Percentiles rank a stretch among this genome's conserved stretches.
These are phyloP conservation scores for Seira sanloemensis DNA, from an alignment of 2,888 invertebrate genomes.

Conservation along the genomic window DNA sequence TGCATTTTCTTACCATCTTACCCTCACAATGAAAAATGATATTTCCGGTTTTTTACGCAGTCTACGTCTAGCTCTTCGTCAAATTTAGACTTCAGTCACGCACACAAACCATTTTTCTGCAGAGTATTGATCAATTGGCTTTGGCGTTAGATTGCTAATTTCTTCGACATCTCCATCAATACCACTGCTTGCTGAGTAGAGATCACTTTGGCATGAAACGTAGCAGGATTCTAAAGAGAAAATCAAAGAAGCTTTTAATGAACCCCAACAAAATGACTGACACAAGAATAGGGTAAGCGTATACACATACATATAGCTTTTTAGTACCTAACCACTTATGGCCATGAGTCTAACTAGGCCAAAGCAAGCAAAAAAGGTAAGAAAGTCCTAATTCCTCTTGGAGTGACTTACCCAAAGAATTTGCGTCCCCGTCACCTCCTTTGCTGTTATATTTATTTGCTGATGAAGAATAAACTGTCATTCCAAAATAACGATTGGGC, in stretches of 20 bases:
- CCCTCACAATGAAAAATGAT: too few relatives aligned
- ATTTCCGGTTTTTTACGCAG: too few relatives aligned
- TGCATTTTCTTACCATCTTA: too few relatives aligned
- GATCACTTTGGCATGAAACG: slow-evolving; percentile 24
- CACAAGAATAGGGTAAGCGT: background rate
- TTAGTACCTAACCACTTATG: background rate
- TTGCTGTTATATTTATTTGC: background rate
- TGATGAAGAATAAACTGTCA: background rate
- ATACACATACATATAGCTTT: background rate
- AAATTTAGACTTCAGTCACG: too few relatives aligned
- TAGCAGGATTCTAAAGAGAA: background rate
- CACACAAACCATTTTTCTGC: too few relatives aligned
- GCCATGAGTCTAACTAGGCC: background rate
- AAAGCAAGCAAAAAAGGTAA: background rate
- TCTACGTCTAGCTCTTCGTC: too few relatives aligned
- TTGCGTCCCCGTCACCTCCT: background rate
- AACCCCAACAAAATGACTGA: background rate
- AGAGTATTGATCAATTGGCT: too few relatives aligned
- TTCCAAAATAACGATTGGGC: background rate
- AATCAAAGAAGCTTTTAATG: background rate
- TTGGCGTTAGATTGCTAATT: too few relatives aligned
- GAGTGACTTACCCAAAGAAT: slow-evolving; percentile 13
- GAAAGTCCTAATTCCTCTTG: background rate
- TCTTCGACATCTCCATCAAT: too few relatives aligned
- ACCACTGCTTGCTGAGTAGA: too few relatives aligned